Evolutionary conservation across 2,113 vertebrate genomes (phyloP).

Genomic region (Toxostoma redivivum): DNA sequence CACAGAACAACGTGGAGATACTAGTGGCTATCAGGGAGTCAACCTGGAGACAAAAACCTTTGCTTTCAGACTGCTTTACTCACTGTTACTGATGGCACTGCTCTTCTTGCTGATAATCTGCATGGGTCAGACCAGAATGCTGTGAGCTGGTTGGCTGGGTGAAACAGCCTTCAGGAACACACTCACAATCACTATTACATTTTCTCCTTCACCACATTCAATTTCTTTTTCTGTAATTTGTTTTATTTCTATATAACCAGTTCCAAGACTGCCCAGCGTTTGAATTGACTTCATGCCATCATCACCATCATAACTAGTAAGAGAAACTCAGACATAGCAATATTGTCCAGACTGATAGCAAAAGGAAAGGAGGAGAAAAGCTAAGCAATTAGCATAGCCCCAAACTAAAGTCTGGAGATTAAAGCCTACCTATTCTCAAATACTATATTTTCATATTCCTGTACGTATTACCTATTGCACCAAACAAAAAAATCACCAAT

Average conservation of each 20-base stretch:
- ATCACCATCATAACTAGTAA: neutral
- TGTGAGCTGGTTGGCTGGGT: neutral
- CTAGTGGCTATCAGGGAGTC: neutral
- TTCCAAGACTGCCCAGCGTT: neutral
- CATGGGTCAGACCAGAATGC: neutral
- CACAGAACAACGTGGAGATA: neutral
- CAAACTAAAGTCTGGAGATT: neutral
- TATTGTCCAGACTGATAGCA: neutral
- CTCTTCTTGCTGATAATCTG: neutral
- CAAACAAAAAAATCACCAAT: neutral
- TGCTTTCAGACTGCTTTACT: neutral
- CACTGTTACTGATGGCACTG: neutral
- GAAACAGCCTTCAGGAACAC: neutral
- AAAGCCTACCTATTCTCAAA: neutral
- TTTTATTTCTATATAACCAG: neutral
- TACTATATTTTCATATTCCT: neutral
- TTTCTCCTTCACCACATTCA: neutral
- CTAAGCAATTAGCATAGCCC: neutral
- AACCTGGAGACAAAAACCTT: neutral
- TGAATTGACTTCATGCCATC: neutral
- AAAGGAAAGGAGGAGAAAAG: neutral
- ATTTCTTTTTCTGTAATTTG: neutral
- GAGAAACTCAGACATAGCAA: neutral
- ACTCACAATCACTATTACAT: neutral
- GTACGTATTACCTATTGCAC: neutral